Evolutionary conservation across 2,113 vertebrate genomes (phyloP).

Genomic region (Calidris pygmaea): DNA sequence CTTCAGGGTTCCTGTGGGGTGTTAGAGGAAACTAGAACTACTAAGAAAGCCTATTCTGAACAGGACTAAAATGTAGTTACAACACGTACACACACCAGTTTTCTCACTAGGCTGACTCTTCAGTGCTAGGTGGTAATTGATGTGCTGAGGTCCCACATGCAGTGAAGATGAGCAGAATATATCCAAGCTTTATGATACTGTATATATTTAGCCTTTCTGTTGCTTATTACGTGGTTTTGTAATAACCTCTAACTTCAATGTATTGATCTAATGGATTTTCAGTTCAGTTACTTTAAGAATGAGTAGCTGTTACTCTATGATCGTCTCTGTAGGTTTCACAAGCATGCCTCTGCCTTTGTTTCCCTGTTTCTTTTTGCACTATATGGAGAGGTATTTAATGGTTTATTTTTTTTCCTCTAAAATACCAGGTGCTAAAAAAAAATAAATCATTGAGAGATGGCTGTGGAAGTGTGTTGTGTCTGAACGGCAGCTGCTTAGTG

Average conservation of each 20-base stretch:
- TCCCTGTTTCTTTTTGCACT: not conserved
- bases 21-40: not conserved
- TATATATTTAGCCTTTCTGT: not conserved
- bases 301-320: not conserved
- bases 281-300: not conserved
- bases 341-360: not conserved
- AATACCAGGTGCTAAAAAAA: not conserved
- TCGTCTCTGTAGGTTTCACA: not conserved
- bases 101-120: not conserved
- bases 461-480: not conserved
- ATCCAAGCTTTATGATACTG: not conserved
- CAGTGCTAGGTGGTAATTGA: not conserved
- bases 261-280: not conserved
- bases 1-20: not conserved
- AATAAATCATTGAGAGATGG: fast-evolving
- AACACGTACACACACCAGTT: not conserved
- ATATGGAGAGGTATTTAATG: not conserved
- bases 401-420: not conserved
- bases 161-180: not conserved
- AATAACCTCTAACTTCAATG: not conserved
- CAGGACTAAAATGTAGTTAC: not conserved
- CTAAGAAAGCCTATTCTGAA: not conserved
- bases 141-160: not conserved
- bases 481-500: not conserved
- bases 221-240: not conserved